phyloP scores from a whole-genome alignment of 2,113 vertebrate genomes.

The Globicephala melas region DNA sequence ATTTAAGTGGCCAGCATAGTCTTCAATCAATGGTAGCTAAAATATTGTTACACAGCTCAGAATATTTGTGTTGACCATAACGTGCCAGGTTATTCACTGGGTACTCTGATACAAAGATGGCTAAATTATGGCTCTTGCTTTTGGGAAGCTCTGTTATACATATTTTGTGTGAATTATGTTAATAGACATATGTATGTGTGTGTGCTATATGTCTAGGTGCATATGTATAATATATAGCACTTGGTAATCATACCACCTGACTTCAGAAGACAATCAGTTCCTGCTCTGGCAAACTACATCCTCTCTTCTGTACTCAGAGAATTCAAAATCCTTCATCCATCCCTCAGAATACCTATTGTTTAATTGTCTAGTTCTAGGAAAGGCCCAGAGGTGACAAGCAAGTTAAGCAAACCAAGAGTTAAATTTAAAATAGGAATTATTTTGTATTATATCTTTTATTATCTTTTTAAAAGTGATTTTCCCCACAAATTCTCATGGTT shows the following conservation, averaged over 20 bases:
- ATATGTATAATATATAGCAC: background rate
- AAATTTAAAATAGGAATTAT: background rate
- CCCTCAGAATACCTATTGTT: background rate
- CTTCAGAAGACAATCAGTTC: background rate
- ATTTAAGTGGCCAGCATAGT: background rate
- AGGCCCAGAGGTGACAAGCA: background rate
- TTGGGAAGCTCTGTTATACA: background rate
- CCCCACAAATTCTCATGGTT: background rate
- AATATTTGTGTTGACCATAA: background rate
- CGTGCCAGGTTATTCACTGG: background rate
- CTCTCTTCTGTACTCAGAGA: background rate
- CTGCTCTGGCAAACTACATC: background rate
- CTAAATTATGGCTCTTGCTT: background rate
- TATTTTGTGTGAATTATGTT: background rate
- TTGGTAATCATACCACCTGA: background rate
- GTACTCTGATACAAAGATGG: background rate
- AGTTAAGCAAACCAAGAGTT: background rate
- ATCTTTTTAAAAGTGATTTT: background rate
- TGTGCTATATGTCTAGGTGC: background rate
- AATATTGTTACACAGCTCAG: background rate
- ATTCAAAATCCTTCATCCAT: background rate
- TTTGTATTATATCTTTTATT: background rate
- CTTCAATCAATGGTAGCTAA: background rate
- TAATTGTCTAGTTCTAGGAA: background rate
- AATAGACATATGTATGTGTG: background rate